phyloP scores from a whole-genome alignment of 53 echinoderm and acorn worm species.

The Pentamera pediparva region DNA sequence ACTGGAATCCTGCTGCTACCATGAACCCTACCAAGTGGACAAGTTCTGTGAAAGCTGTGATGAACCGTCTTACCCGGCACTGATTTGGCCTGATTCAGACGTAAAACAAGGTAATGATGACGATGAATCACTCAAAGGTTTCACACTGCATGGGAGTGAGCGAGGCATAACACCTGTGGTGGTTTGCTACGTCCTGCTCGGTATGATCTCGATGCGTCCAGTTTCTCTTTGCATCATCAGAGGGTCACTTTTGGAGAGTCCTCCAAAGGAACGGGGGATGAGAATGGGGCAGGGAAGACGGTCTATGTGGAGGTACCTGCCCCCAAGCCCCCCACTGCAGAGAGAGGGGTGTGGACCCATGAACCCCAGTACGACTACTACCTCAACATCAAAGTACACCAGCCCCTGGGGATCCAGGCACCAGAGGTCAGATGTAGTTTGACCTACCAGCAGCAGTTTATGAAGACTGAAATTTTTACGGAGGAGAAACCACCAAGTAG shows the following conservation, averaged over 20 bases:
- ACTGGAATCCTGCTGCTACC: too few species aligned
- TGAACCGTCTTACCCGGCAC: too few species aligned
- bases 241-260: conserved; percentile 68
- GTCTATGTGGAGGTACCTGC: conserved; percentile 78
- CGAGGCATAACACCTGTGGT: too few species aligned
- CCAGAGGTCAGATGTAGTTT: conserved; percentile 77
- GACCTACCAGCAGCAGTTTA: conserved; percentile 76
- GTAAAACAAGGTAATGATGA: too few species aligned
- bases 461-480: conserved; percentile 48
- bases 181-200: neutral
- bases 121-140: too few species aligned
- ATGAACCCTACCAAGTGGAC: too few species aligned
- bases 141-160: too few species aligned
- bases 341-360: conserved; percentile 86
- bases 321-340: conserved; percentile 65
- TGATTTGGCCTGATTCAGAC: too few species aligned
- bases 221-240: conserved; percentile 24
- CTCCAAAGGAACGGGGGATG: conserved; percentile 23
- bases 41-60: too few species aligned
- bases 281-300: conserved; percentile 26
- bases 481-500: conserved; percentile 29
- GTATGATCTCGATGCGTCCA: neutral
- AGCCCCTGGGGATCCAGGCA: conserved; percentile 59
- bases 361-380: conserved; percentile 88
- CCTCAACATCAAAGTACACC: conserved; percentile 75